These are phyloP conservation scores for Caenorhabditis sp. DNA, from an alignment of 2,888 invertebrate genomes.

Conservation along the genomic window DNA sequence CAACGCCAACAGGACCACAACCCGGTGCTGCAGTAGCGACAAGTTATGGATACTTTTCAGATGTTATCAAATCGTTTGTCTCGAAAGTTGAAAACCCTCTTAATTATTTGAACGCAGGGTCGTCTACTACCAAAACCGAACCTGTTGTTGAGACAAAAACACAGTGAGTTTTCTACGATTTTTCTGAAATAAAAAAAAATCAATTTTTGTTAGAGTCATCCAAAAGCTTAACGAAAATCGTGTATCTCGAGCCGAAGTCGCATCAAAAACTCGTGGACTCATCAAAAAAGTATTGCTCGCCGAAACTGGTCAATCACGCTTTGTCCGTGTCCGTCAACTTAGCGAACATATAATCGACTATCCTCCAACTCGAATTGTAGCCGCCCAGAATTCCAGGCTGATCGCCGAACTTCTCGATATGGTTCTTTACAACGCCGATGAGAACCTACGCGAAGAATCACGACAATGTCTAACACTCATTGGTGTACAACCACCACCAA, in stretches of 20 bases:
- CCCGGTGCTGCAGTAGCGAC: constrained; percentile 14
- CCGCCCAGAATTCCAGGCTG: constrained; percentile 48
- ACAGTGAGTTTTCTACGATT: constrained; percentile 15
- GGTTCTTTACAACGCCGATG: constrained; percentile 39
- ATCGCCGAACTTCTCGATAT: constrained; percentile 51
- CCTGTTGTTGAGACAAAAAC: constrained; percentile 28
- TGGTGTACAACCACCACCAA: constrained; percentile 53
- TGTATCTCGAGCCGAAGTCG: constrained; percentile 54
- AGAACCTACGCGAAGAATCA: constrained; percentile 48
- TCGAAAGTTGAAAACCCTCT: constrained; percentile 39
- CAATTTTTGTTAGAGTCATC: constrained; percentile 22
- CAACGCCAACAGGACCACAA: not conserved
- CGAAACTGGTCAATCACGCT: constrained; percentile 43
- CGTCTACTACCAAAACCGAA: constrained; percentile 10
- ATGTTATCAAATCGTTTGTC: constrained; percentile 31
- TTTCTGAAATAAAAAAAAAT: too few species aligned
- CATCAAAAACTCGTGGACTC: constrained; percentile 48
- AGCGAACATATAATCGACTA: constrained; percentile 58
- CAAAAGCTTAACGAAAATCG: constrained; percentile 48
- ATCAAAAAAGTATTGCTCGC: constrained; percentile 49
- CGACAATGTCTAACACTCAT: constrained; percentile 60
- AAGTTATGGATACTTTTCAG: constrained; percentile 33
- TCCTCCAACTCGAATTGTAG: constrained; percentile 59
- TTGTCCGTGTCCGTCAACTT: constrained; percentile 52
- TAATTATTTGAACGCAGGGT: constrained; percentile 20